Percentiles rank a stretch among this genome's conserved stretches.
Evolutionary conservation across 2,797 vertebrate species (phyloP).

Genomic region (Chiloscyllium punctatum): DNA sequence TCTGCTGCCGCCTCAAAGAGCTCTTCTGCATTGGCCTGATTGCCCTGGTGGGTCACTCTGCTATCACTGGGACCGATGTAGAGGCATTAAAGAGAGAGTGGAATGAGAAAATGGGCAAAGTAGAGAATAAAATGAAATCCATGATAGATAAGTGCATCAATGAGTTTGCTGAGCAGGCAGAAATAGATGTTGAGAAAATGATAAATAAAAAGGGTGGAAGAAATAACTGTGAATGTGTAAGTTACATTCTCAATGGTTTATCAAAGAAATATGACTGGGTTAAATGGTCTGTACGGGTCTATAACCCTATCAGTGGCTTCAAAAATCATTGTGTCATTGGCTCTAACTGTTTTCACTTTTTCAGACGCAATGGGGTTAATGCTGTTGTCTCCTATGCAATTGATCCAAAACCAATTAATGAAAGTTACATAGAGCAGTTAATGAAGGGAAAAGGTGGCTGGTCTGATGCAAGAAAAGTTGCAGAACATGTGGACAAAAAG

Average conservation of each 20-base stretch:
- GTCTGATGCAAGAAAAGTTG: slow-evolving; percentile 43
- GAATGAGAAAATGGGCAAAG: too few relatives aligned
- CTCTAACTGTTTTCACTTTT: slow-evolving; percentile 60
- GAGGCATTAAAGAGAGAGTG: too few relatives aligned
- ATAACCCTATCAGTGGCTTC: slow-evolving; percentile 52
- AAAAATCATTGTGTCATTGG: slow-evolving; percentile 55
- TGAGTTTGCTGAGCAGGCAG: too few relatives aligned
- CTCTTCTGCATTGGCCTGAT: slow-evolving; percentile 68
- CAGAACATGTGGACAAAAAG: slow-evolving; percentile 54
- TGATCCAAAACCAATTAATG: slow-evolving; percentile 58
- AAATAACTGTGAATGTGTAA: slow-evolving; percentile 44
- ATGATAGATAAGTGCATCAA: too few relatives aligned
- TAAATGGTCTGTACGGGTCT: slow-evolving; percentile 63
- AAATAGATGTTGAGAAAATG: too few relatives aligned
- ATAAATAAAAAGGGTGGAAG: too few relatives aligned
- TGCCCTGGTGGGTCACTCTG: too few relatives aligned
- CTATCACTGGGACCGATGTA: too few relatives aligned
- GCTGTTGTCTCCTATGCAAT: slow-evolving; percentile 64
- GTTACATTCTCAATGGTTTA: slow-evolving; percentile 52
- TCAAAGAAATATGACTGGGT: slow-evolving; percentile 67
- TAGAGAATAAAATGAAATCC: too few relatives aligned
- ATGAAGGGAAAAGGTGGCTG: slow-evolving; percentile 56
- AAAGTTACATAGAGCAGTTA: slow-evolving; percentile 52
- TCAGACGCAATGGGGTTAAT: slow-evolving; percentile 51
- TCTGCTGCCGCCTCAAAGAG: slow-evolving; percentile 62